A percentile compares a stretch with the other conserved stretches of the same genome.
Conservation (phyloP, 2,797 vertebrate genomes). For the Notolepis coatsorum region DNA sequence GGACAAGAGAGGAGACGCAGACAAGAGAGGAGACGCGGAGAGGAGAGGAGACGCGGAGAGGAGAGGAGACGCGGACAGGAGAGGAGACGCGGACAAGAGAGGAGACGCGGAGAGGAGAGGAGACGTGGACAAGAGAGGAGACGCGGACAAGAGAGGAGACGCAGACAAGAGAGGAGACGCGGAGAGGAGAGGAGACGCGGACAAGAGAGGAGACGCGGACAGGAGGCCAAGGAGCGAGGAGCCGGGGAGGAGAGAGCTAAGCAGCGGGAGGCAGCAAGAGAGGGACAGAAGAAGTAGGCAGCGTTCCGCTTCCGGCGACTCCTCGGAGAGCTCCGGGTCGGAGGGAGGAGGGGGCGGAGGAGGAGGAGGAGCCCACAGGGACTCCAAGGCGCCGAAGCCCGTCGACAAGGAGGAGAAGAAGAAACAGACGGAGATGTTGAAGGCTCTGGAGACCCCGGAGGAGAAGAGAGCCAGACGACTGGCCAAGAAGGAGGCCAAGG, state of each 20-base stretch:
- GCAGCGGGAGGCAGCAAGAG: conserved; percentile 9
- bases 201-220: conserved; percentile 30
- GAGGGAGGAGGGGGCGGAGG: conserved; percentile 47
- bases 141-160: conserved; percentile 48
- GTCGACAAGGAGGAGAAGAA: conserved; percentile 84
- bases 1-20: conserved; percentile 39
- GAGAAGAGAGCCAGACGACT: conserved; percentile 95
- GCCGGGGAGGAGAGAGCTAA: conserved; percentile 4
- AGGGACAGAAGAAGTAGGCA: conserved; percentile 38
- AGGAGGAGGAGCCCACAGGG: conserved; percentile 60
- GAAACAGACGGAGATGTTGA: conserved; percentile 90
- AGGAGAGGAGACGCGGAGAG: background rate
- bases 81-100: conserved; percentile 42
- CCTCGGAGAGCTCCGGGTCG: conserved; percentile 84
- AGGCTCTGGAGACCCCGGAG: conserved; percentile 95
- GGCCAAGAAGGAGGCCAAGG: conserved; percentile 96
- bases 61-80: conserved; percentile 36
- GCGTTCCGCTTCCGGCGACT: conserved; percentile 73
- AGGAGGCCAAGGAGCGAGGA: conserved; percentile 39
- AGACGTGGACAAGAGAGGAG: conserved; percentile 17
- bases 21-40: conserved; percentile 39
- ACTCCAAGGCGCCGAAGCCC: conserved; percentile 55
- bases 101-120: conserved; percentile 20
- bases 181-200: too few relatives aligned
- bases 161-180: conserved; percentile 45